Evolutionary conservation across 1,140 invertebrate species (phyloP).

Genomic region (Apis cerana): DNA sequence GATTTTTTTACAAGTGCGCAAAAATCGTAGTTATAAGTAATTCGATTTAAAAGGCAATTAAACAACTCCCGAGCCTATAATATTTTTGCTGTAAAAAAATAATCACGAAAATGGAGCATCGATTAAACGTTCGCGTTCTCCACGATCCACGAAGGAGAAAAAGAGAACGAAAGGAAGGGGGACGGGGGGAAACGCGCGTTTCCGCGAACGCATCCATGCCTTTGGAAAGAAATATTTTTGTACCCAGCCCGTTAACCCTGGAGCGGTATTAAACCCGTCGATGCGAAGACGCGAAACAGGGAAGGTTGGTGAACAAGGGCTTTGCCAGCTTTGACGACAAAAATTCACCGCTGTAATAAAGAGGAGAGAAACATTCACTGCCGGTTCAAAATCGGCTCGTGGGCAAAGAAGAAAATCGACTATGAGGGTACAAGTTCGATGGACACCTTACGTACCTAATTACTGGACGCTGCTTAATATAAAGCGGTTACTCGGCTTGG

Average conservation of each 20-base stretch:
- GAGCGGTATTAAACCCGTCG: constrained; percentile 33
- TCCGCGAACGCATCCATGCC: constrained; percentile 28
- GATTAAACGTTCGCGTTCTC: constrained; percentile 29
- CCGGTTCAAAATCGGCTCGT: constrained; percentile 18
- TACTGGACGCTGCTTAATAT: background rate
- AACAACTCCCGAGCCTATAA: too few species aligned
- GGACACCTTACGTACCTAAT: constrained; percentile 5
- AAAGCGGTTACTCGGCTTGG: background rate
- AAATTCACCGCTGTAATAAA: constrained; percentile 31
- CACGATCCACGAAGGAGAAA: background rate
- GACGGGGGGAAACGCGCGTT: constrained; percentile 13
- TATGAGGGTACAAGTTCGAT: background rate
- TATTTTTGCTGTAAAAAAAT: background rate
- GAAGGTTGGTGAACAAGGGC: constrained; percentile 6
- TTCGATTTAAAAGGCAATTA: background rate
- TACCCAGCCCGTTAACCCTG: constrained; percentile 33
- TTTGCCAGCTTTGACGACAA: constrained; percentile 32
- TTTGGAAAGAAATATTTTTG: constrained; percentile 46
- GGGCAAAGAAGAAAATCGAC: background rate
- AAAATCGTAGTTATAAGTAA: background rate
- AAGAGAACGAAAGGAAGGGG: background rate
- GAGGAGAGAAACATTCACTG: constrained; percentile 22
- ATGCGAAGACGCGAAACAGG: constrained; percentile 39
- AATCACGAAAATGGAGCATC: constrained; percentile 24
- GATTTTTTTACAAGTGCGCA: too few species aligned